These are phyloP conservation scores for Patagioenas fasciata DNA, from an alignment of 2,113 vertebrate species.

Conservation along the genomic window DNA sequence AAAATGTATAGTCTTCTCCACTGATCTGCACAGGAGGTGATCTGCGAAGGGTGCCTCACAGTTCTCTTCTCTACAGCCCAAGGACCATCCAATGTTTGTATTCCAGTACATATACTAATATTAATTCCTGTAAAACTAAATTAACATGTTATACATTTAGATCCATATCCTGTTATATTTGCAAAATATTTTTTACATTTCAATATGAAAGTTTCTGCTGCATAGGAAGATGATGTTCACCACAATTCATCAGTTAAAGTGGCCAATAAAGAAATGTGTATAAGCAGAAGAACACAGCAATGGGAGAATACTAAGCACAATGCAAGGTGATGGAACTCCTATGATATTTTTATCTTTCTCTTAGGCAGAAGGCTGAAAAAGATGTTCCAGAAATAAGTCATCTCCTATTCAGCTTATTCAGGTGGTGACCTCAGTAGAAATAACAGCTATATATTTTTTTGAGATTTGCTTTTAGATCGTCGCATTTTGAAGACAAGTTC, in stretches of 20 bases:
- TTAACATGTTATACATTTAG: background rate
- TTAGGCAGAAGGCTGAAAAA: background rate
- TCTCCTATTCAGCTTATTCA: background rate
- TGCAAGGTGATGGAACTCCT: background rate
- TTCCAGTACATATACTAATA: background rate
- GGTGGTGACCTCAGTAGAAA: background rate
- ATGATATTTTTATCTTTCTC: background rate
- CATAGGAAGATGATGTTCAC: background rate
- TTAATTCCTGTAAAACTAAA: background rate
- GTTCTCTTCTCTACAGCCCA: background rate
- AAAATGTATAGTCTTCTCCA: background rate
- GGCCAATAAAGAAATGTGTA: background rate
- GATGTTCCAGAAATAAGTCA: background rate
- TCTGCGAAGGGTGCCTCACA: background rate
- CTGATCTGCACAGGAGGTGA: background rate
- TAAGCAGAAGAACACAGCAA: background rate
- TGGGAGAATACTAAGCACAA: background rate
- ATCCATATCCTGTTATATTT: background rate
- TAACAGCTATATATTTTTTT: background rate
- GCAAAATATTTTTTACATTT: background rate
- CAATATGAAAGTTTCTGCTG: background rate
- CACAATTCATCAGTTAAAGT: background rate
- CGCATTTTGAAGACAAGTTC: background rate
- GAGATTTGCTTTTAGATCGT: background rate
- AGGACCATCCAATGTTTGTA: background rate